Evolutionary conservation across 1,140 invertebrate genomes (phyloP), one percentile per base, ranked within the genome.

Genomic region (Pollicipes pollicipes): DNA sequence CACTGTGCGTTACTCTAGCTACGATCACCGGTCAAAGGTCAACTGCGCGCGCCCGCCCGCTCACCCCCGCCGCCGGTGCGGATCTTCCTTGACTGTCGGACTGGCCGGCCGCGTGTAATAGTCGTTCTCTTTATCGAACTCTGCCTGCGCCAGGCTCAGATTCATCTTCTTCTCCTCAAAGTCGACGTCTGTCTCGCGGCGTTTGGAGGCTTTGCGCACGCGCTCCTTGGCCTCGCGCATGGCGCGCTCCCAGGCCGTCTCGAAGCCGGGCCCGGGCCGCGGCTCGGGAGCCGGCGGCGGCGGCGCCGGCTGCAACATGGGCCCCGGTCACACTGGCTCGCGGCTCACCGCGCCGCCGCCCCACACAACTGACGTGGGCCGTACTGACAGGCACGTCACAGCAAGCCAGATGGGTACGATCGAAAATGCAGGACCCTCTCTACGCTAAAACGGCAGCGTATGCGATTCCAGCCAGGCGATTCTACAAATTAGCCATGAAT

Each of bases 161-260:
- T 95, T 95, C 83, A 95, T 88, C 77, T 95, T 92, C 80, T 97
- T 97, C 77, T 97, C 93, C 79, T 97, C 94, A 80, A 97, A 96
- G 78, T 97, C 93, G 80, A 91, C 90, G 76, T 97, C 94, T 74
- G 90, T 91, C 82, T 97, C 93, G 80, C 95, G 95, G 35, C 93
- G 86, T 77, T 94, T 91, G 73, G 88, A 90, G 0, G 93, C 91
- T 82, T 93, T 93, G 68, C 91, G 85, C 80, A 91, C 84, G 78
- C 92, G 90, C 84, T 97, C 93, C 82, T 97, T 97, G 31, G 95
- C 95, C 84, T 97, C 79, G 80, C 87, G 77, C 79, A 89, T 74
- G 80, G 89, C 94, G 69, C 94, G 82, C 79, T 97, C 95, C 95
- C 95, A 97, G 0, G 95, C 91, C 68, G 91, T 90, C 80, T 94